Evolutionary conservation across 53 echinoderm and acorn worm species (phyloP).

Genomic region (Henricia sp.): DNA sequence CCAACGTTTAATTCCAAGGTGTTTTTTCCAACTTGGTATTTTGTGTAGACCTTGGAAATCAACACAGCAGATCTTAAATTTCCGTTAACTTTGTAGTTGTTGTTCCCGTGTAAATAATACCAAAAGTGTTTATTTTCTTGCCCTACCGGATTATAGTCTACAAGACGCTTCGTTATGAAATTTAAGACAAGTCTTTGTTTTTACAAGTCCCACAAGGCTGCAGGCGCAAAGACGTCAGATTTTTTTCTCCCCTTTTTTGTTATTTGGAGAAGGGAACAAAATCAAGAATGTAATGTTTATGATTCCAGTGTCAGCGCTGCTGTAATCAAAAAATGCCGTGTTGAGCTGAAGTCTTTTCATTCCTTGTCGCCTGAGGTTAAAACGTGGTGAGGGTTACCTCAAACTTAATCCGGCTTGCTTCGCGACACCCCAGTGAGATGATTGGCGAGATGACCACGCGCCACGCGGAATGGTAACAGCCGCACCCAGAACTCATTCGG

Average conservation of each 20-base stretch:
- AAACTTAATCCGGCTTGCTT: slow-evolving; percentile 39
- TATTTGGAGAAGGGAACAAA: not conserved
- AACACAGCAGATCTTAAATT: too few species aligned
- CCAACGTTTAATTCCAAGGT: too few species aligned
- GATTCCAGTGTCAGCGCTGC: not conserved
- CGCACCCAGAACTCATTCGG: not conserved
- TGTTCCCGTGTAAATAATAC: too few species aligned
- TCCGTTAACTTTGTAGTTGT: too few species aligned
- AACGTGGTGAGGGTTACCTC: slow-evolving; percentile 18
- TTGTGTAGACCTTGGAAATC: too few species aligned
- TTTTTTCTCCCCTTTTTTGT: too few species aligned
- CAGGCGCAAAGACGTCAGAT: not conserved
- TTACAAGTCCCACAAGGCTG: not conserved
- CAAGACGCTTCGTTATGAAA: not conserved
- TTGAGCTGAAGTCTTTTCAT: slow-evolving; percentile 29
- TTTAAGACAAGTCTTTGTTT: not conserved
- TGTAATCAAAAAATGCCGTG: slow-evolving; percentile 27
- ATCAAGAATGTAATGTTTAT: not conserved
- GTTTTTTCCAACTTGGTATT: too few species aligned
- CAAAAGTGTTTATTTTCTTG: too few species aligned
- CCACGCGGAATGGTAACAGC: not conserved
- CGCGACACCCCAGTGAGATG: too few species aligned
- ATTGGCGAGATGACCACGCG: slow-evolving; percentile 1
- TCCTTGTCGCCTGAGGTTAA: slow-evolving; percentile 30
- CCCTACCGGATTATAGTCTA: too few species aligned